Conservation (phyloP, 37 sponge, comb jelly and placozoan genomes). For the Lycopodina hypogea region DNA sequence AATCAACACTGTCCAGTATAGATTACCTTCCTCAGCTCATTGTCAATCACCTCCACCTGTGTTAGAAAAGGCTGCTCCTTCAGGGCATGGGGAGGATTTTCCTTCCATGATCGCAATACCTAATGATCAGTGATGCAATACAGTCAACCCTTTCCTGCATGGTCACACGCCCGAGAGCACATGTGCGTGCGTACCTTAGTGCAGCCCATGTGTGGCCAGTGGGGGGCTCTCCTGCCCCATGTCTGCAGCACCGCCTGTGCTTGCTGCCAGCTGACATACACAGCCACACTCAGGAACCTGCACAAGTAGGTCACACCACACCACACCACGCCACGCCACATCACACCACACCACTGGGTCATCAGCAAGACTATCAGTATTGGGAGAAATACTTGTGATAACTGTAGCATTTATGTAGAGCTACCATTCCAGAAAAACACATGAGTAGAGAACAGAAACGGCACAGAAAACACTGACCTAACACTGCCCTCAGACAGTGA, state of each 20-base stretch:
- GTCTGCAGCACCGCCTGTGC: not conserved
- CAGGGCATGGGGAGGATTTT: not conserved
- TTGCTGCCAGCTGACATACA: constrained; percentile 46
- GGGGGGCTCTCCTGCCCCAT: not conserved
- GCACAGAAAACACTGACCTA: no score
- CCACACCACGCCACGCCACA: no score
- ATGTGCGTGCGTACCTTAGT: constrained; percentile 10
- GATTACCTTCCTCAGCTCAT: constrained; percentile 61
- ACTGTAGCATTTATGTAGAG: no score
- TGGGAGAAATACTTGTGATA: no score
- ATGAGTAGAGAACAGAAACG: no score
- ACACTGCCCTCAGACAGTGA: no score
- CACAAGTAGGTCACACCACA: not conserved
- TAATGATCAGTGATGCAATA: not conserved
- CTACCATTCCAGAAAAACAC: no score
- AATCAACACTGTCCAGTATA: no score
- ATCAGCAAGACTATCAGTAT: no score
- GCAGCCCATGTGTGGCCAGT: constrained; percentile 27
- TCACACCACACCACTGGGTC: no score
- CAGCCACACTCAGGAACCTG: constrained; percentile 37
- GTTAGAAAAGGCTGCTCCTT: constrained; percentile 33
- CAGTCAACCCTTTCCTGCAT: not conserved
- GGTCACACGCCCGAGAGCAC: no score
- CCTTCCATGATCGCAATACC: not conserved
- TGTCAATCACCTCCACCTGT: constrained; percentile 48